phyloP scores from a whole-genome alignment of 2,113 vertebrate species.

The Rhea pennata region DNA sequence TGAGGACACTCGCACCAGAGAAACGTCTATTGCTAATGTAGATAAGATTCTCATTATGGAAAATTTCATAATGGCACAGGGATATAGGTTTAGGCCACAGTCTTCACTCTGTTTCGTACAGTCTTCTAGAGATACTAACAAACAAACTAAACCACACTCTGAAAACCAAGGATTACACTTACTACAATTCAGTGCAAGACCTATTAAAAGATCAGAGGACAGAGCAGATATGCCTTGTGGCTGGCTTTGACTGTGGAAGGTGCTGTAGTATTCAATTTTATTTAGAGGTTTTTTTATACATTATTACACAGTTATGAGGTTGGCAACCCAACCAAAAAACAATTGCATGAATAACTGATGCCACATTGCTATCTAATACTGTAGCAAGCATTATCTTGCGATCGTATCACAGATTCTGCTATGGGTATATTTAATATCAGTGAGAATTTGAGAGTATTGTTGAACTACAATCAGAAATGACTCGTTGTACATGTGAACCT shows the following conservation, averaged over 20 bases:
- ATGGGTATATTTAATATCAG: neutral
- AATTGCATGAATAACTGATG: neutral
- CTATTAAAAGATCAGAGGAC: neutral
- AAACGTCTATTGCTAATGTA: neutral
- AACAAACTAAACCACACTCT: accelerated
- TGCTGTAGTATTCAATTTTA: neutral
- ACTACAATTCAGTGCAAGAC: neutral
- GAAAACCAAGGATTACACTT: neutral
- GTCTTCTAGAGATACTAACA: neutral
- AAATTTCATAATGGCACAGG: neutral
- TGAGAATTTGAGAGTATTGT: neutral
- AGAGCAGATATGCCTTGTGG: neutral
- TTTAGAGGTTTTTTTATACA: neutral
- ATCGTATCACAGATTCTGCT: neutral
- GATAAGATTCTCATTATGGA: neutral
- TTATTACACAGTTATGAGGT: neutral
- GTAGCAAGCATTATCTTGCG: neutral
- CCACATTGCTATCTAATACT: neutral
- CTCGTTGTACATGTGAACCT: accelerated
- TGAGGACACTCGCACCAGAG: neutral
- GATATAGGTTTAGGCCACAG: accelerated
- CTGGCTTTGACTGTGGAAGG: neutral
- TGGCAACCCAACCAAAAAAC: neutral
- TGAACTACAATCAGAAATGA: neutral
- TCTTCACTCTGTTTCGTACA: neutral